Base-by-base conservation (phyloP, 2,797 vertebrate species). In the Brotula barbata region DNA sequence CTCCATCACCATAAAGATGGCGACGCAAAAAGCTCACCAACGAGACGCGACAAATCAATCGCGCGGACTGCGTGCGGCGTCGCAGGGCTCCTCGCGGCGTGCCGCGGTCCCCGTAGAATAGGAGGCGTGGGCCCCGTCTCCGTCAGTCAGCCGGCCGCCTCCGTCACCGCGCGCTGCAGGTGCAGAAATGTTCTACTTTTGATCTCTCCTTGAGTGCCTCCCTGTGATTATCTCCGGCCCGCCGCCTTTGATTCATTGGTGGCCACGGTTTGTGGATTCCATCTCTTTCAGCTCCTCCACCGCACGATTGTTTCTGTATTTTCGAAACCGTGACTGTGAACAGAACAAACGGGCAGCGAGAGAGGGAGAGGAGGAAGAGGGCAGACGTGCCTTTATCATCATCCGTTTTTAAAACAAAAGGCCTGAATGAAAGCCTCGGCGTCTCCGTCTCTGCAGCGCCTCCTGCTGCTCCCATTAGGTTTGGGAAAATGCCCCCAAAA, bases 161-260 rank as follows among this genome's bases (percentile, higher is more conserved):
- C 48, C 28, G 31, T 57, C 48, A 61, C n/a, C 4, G 25, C 25
- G 25, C 8, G 25, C 23, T 33, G 84, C 91, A 92, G 91, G 89
- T 92, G 90, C 85, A 78, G 73, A 78, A 63, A 66, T 64, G 66
- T 53, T 76, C 67, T 56, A 89, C 87, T 87, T 92, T 92, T 92
- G 89, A 92, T 92, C 85, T 90, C 64, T 72, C 75, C 71, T 56
- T 77, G 75, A 87, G 80, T 81, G 77, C 83, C 65, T 75, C 31
- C 58, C 74, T 72, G 16, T 77, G 78, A 84, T 87, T 77, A 84
- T 71, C 73, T 75, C 74, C 65, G 48, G 50, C 77, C 78, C 64
- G 16, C 71, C 77, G 74, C 73, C 87, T 89, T 89, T 89, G 84
- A 89, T 87, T 89, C 78, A 78, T 88, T 79, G 66, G 64, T 66